phyloP scores from a whole-genome alignment of 1,140 invertebrate genomes.

The Heliconius nattereri region DNA sequence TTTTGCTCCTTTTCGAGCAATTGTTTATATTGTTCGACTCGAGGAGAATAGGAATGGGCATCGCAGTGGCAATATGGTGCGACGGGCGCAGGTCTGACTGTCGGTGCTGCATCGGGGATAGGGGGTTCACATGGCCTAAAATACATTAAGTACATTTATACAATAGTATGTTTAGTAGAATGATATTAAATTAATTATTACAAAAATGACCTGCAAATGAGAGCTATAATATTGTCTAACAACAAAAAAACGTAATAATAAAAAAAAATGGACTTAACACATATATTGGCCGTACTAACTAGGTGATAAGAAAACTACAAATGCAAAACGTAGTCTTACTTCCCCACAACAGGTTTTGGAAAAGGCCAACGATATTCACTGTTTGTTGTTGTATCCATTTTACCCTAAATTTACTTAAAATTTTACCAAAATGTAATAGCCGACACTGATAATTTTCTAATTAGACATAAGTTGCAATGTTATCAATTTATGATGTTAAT shows the following conservation, averaged over 20 bases:
- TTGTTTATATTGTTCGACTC: conserved; percentile 82
- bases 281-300: no score
- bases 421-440: conserved; percentile 2
- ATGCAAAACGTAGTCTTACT: conserved; percentile 50
- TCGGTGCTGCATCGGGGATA: conserved; percentile 53
- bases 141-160: neutral
- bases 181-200: neutral
- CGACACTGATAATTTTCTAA: neutral
- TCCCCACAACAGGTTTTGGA: conserved; percentile 79
- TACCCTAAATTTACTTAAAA: conserved; percentile 33
- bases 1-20: conserved; percentile 82
- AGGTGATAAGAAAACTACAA: no score
- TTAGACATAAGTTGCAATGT: conserved; percentile 3
- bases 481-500: conserved; percentile 63
- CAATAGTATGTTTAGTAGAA: neutral
- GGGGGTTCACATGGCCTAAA: conserved; percentile 81
- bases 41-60: conserved; percentile 79
- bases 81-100: conserved; percentile 65
- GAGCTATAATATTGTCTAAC: no score
- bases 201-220: no score
- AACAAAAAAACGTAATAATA: no score
- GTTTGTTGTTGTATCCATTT: conserved; percentile 73
- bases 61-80: conserved; percentile 82
- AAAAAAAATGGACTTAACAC: no score
- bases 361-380: conserved; percentile 83